Conservation (phyloP, 2,113 vertebrate genomes). For the Actenoides lindsayi region DNA sequence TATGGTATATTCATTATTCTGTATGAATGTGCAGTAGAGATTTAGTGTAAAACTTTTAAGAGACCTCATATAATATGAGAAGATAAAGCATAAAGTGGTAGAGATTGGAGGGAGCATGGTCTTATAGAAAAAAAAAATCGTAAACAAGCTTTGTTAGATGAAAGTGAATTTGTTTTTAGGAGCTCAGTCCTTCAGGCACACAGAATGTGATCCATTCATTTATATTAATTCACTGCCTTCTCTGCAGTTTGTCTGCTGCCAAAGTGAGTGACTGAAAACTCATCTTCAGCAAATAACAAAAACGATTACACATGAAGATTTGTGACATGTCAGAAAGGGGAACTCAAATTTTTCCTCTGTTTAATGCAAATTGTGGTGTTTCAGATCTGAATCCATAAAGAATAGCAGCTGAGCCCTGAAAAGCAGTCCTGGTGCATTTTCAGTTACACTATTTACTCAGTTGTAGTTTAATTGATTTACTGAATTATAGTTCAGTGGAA, state of each 20-base stretch:
- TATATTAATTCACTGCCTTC: background rate
- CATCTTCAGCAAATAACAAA: background rate
- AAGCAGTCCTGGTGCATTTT: background rate
- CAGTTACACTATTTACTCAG: background rate
- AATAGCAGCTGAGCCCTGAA: background rate
- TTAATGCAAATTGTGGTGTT: background rate
- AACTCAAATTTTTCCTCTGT: background rate
- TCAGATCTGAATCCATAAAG: background rate
- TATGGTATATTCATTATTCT: background rate
- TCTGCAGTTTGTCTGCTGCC: background rate
- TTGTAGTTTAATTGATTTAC: background rate
- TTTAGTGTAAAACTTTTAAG: background rate
- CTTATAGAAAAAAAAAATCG: background rate
- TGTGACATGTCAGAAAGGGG: background rate
- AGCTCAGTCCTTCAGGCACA: background rate
- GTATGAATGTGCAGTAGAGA: background rate
- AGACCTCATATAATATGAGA: background rate
- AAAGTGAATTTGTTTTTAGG: background rate
- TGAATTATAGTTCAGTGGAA: background rate
- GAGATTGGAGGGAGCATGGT: background rate
- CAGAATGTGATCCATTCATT: background rate
- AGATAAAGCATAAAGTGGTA: background rate
- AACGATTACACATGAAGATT: background rate
- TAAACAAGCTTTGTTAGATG: background rate
- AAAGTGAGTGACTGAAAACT: background rate